These are phyloP conservation scores for Apodemus agrarius DNA, from an alignment of 2,797 vertebrate species.

Conservation along the genomic window DNA sequence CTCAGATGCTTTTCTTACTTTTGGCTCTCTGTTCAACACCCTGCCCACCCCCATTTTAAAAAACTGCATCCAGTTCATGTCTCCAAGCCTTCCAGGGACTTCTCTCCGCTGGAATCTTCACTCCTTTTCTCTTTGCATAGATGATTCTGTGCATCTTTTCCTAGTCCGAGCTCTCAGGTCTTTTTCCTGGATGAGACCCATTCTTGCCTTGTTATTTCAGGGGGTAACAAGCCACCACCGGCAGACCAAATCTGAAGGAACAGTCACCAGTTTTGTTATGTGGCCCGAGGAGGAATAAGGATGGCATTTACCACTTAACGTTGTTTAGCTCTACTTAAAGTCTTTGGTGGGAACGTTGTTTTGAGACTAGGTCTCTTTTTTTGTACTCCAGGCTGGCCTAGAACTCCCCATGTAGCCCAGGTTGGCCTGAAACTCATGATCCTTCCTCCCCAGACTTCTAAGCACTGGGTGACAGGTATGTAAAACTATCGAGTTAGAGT, in stretches of 20 bases:
- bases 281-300: slow-evolving; percentile 8
- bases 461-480: neutral
- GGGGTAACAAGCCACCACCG: neutral
- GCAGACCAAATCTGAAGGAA: neutral
- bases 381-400: neutral
- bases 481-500: neutral
- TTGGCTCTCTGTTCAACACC: neutral
- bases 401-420: neutral
- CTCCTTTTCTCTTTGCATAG: neutral
- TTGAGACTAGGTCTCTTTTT: neutral
- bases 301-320: neutral
- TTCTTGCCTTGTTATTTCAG: neutral
- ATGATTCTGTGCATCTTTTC: neutral
- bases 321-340: neutral
- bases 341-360: neutral
- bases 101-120: neutral
- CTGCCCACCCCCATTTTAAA: neutral
- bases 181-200: neutral
- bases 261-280: neutral
- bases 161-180: neutral
- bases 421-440: neutral
- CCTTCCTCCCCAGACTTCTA: neutral
- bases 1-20: neutral
- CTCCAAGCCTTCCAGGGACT: neutral
- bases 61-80: neutral